Evolutionary conservation across 2,113 vertebrate species (phyloP).

Genomic region (Psammodynastes pulverulentus): DNA sequence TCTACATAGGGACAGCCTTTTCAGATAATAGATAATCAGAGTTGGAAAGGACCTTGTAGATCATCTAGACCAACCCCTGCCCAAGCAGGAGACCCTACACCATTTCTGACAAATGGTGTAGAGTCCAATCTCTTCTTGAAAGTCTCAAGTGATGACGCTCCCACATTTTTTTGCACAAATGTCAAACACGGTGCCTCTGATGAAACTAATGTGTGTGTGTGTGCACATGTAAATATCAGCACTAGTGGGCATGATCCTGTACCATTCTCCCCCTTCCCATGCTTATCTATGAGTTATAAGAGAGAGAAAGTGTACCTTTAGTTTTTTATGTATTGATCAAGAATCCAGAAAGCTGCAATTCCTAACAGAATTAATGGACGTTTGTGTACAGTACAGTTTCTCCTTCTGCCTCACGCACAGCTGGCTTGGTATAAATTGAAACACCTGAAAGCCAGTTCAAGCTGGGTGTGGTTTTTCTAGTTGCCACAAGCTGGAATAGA

Average conservation of each 20-base stretch:
- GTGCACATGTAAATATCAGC: not conserved
- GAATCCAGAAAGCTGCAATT: not conserved
- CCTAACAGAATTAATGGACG: not conserved
- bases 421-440: not conserved
- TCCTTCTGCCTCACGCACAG: not conserved
- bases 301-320: not conserved
- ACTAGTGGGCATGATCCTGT: not conserved
- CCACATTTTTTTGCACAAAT: not conserved
- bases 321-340: not conserved
- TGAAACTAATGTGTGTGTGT: no score
- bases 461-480: not conserved
- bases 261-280: not conserved
- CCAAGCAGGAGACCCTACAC: no score
- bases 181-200: no score
- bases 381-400: not conserved
- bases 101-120: no score
- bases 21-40: no score
- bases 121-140: no score
- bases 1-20: not conserved
- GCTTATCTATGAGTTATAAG: not conserved
- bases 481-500: not conserved
- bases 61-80: no score
- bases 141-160: no score
- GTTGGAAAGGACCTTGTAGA: no score
- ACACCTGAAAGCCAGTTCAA: not conserved